Base-by-base conservation (phyloP, 2,113 vertebrate species). In the Dicrurus megarhynchus region DNA sequence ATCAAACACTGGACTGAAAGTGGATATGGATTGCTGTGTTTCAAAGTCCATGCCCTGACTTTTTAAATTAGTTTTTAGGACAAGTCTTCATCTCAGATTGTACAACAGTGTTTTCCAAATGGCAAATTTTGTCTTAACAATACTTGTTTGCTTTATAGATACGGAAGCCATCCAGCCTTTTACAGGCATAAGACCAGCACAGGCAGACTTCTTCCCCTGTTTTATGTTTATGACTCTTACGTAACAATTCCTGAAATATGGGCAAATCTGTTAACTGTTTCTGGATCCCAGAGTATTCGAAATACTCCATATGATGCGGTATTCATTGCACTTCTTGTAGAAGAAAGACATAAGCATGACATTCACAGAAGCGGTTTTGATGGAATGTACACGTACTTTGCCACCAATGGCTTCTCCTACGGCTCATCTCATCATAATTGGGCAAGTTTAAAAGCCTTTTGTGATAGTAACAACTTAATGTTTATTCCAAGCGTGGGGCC, bases 201-300 rank as follows among this genome's bases (percentile, higher is more conserved):
- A 4, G 99, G 99, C 53, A 98, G 96, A 96, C 83, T 97, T 17
- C 98, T 99, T 81, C 99, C 99, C 2, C 95, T 99, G 97, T 99
- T 99, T 96, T 99, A 99, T 80, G 90, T 99, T 77, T 99, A 99
- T 84, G 99, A 99, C 98, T 99, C 99, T 13, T 99, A 99, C 2
- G 97, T 99, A 90, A 98, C 99, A 69, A 98, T 98, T 81, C 98
- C 99, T 28, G 98, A 99, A 78, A 98, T 98, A 75, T 99, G 99
- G 99, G 98, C 98, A 80, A 98, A 98, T 69, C 97, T 99, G 27
- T 97, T 99, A 39, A 99, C 99, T 59, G 90, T 97, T 78, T 98
- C 98, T 11, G 99, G 99, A 87, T 98, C 97, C 65, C 94, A 93
- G 74, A 99, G 98, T 96, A 97, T 99, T 95, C 98, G 99, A 69